Evolutionary conservation across 2,888 invertebrate genomes (phyloP).

Genomic region (Prenolepis imparis): DNA sequence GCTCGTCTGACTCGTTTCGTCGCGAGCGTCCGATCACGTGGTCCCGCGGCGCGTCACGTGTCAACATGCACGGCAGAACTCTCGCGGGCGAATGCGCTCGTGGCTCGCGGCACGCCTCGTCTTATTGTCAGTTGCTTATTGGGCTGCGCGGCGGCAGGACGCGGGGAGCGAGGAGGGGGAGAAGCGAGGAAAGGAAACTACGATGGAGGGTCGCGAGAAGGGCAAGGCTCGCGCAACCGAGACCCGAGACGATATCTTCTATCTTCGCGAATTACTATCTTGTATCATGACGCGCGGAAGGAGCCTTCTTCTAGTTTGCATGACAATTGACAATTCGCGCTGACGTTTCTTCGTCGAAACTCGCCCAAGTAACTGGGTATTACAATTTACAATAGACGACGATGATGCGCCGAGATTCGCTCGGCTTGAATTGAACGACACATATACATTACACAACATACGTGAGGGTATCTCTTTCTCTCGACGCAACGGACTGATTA

Average conservation of each 20-base stretch:
- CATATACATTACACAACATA: no score
- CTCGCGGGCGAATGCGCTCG: conserved; percentile 55
- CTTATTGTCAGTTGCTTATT: neutral
- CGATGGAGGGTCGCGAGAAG: no score
- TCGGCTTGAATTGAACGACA: neutral
- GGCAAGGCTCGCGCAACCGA: neutral
- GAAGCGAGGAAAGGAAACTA: neutral
- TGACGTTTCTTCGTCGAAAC: neutral
- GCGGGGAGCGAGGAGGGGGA: neutral
- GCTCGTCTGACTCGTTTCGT: neutral
- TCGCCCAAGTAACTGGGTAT: neutral
- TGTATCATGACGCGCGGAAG: no score
- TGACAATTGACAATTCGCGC: neutral
- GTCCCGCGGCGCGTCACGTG: neutral
- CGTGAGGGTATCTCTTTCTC: no score
- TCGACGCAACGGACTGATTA: neutral
- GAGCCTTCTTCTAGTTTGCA: no score
- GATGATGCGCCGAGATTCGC: neutral
- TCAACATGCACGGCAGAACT: conserved; percentile 35
- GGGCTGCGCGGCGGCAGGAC: neutral
- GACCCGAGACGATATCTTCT: no score
- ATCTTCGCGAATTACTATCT: neutral
- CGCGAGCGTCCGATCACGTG: conserved; percentile 15
- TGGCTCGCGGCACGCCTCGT: conserved; percentile 15
- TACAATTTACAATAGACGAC: neutral